Evolutionary conservation across 1,140 invertebrate genomes (phyloP).

Genomic region (Drosophila erecta): DNA sequence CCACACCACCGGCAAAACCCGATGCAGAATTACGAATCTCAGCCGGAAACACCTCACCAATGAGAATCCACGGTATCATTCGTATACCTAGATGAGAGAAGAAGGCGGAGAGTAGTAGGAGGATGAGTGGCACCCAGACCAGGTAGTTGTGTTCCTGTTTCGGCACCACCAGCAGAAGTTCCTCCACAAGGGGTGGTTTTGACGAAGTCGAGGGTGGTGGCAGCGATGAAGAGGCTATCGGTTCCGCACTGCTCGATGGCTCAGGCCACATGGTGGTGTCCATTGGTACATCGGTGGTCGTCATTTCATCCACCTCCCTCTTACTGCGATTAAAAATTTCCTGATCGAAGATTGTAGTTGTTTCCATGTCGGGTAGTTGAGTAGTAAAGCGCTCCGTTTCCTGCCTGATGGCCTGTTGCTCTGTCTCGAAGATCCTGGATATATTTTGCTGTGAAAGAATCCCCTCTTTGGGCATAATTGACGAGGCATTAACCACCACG

Average conservation of each 20-base stretch:
- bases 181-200: slow-evolving; percentile 58
- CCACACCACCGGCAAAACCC: slow-evolving; percentile 88
- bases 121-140: slow-evolving; percentile 89
- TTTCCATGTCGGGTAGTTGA: slow-evolving; percentile 47
- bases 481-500: slow-evolving; percentile 80
- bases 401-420: slow-evolving; percentile 41
- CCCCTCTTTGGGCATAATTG: slow-evolving; percentile 63
- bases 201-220: neutral
- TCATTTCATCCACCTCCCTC: slow-evolving; percentile 32
- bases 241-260: slow-evolving; percentile 10
- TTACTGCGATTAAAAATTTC: slow-evolving; percentile 50
- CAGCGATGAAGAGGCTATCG: neutral
- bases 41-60: slow-evolving; percentile 89
- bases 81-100: slow-evolving; percentile 89
- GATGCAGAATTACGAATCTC: slow-evolving; percentile 89
- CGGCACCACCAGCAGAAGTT: slow-evolving; percentile 71
- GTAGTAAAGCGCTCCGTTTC: slow-evolving; percentile 48
- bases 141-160: slow-evolving; percentile 84
- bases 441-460: slow-evolving; percentile 78
- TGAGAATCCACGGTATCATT: slow-evolving; percentile 91
- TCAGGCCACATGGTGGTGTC: slow-evolving; percentile 49
- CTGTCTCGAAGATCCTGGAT: slow-evolving; percentile 70
- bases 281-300: slow-evolving; percentile 25
- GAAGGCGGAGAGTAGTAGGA: slow-evolving; percentile 89
- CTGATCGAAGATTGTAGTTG: slow-evolving; percentile 49